Evolutionary conservation across 2,113 vertebrate genomes (phyloP).

Genomic region (Mixornis gularis): DNA sequence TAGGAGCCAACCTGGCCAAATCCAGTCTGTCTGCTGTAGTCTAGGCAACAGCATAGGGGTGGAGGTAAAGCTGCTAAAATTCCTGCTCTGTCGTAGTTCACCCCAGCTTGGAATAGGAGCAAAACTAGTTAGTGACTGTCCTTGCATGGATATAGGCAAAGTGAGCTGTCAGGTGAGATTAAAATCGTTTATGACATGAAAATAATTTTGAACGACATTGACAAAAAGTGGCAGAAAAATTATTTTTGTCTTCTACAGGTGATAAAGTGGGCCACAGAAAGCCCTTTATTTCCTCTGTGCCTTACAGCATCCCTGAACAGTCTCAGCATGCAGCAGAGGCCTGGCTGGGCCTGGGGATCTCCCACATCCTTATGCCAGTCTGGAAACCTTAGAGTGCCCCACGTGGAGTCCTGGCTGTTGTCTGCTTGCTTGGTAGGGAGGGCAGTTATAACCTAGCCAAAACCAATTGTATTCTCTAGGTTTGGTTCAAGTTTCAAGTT

Average conservation of each 20-base stretch:
- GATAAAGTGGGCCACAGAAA: not conserved
- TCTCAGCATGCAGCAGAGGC: not conserved
- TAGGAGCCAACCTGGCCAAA: not conserved
- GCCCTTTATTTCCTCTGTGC: not conserved
- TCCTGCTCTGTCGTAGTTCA: not conserved
- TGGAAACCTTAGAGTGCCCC: not conserved
- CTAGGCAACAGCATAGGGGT: not conserved
- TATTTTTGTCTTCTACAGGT: not conserved
- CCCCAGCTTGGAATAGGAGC: not conserved
- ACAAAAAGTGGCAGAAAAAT: not conserved
- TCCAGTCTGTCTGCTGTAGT: not conserved
- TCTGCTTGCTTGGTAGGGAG: not conserved
- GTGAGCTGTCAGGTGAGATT: accelerated
- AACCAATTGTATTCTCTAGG: not conserved
- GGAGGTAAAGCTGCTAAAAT: not conserved
- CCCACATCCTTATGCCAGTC: not conserved
- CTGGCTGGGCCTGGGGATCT: not conserved
- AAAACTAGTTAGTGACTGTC: not conserved
- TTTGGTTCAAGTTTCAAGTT: not conserved
- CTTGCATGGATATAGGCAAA: not conserved
- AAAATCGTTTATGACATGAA: not conserved
- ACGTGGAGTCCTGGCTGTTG: not conserved
- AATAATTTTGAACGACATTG: not conserved
- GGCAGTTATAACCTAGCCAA: not conserved
- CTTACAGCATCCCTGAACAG: not conserved